These are phyloP conservation scores for Xylota sylvarum DNA, from an alignment of 2,888 invertebrate species.

Conservation along the genomic window DNA sequence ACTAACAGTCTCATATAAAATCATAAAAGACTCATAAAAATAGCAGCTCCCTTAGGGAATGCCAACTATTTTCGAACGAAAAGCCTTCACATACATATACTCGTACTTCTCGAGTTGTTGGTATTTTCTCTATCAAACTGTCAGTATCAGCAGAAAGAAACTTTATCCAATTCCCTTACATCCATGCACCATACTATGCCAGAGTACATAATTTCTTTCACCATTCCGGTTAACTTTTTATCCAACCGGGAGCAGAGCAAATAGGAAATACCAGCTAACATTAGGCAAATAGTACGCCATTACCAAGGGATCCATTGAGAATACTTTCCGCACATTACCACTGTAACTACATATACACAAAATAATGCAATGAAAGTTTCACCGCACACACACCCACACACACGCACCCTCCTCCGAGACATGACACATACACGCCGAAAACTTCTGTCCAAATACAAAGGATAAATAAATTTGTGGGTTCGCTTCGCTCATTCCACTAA, in stretches of 20 bases:
- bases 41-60: slow-evolving; percentile 3
- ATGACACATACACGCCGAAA: slow-evolving; percentile 1
- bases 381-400: neutral
- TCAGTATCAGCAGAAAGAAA: slow-evolving; percentile 36
- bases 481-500: neutral
- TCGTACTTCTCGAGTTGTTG: neutral
- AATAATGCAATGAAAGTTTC: slow-evolving; percentile 18
- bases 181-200: slow-evolving; percentile 5
- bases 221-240: slow-evolving; percentile 15
- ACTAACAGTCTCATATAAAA: slow-evolving; percentile 11
- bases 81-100: slow-evolving; percentile 9
- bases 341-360: neutral
- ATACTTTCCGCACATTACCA: slow-evolving; percentile 30
- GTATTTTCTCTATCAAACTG: slow-evolving; percentile 21
- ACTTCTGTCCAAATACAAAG: slow-evolving; percentile 15
- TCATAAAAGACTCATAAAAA: slow-evolving; percentile 26
- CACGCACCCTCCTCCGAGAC: neutral
- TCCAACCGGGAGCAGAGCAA: slow-evolving; percentile 10
- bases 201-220: neutral
- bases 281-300: slow-evolving; percentile 29
- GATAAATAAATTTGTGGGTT: slow-evolving; percentile 31
- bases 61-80: slow-evolving; percentile 17
- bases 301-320: slow-evolving; percentile 22
- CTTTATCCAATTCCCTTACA: slow-evolving; percentile 35
- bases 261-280: slow-evolving; percentile 33